These are phyloP conservation scores for Lepidothrix coronata DNA, from an alignment of 2,113 vertebrate species.

Conservation along the genomic window DNA sequence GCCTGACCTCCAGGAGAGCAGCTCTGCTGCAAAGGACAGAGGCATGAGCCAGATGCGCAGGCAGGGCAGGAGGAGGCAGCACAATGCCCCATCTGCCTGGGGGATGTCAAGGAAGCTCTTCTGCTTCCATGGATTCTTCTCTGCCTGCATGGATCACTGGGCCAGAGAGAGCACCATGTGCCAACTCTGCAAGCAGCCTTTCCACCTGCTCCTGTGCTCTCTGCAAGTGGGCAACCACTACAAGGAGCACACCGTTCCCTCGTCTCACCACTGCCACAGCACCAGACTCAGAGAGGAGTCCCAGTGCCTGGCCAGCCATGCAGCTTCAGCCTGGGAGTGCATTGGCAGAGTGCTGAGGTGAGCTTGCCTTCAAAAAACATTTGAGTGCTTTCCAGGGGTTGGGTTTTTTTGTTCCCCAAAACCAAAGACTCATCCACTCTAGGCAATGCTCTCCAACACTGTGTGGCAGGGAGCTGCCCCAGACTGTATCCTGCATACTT, in stretches of 20 bases:
- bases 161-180: background rate
- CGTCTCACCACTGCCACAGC: accelerated
- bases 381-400: background rate
- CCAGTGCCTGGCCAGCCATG: accelerated
- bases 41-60: background rate
- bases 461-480: background rate
- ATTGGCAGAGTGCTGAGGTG: accelerated
- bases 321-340: background rate
- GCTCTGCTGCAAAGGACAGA: background rate
- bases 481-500: background rate
- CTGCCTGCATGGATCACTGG: background rate
- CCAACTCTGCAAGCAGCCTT: background rate
- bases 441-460: background rate
- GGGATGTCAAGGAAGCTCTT: too few species aligned
- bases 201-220: background rate
- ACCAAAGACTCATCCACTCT: background rate
- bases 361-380: background rate
- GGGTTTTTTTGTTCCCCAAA: background rate
- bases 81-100: background rate
- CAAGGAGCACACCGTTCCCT: accelerated
- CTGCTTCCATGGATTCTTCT: background rate
- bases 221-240: accelerated
- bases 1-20: background rate
- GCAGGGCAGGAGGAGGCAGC: background rate
- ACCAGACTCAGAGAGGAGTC: background rate